These are phyloP conservation scores for Pionites leucogaster DNA, from an alignment of 2,113 vertebrate genomes.

Conservation along the genomic window DNA sequence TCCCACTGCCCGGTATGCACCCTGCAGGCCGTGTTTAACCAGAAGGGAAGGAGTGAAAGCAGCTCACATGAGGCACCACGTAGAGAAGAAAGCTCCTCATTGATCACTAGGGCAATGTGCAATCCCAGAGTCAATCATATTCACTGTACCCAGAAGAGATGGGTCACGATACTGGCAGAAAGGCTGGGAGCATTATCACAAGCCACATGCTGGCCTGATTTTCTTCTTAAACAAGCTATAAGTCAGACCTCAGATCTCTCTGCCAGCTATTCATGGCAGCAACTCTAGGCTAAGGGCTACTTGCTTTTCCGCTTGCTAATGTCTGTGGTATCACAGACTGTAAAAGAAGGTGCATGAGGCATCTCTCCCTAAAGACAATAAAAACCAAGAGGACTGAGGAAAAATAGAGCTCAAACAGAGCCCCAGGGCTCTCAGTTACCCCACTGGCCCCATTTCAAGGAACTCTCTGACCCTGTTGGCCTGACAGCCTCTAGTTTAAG, in stretches of 20 bases:
- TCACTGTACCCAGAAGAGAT: background rate
- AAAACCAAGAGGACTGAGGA: background rate
- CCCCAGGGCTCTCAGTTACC: background rate
- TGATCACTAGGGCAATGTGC: background rate
- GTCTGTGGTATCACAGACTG: background rate
- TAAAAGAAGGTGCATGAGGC: background rate
- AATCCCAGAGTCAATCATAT: background rate
- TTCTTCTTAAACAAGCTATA: background rate
- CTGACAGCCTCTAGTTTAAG: background rate
- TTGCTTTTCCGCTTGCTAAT: background rate
- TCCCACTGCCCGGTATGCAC: accelerated
- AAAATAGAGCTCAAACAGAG: background rate
- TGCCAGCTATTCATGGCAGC: background rate
- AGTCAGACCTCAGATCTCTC: background rate
- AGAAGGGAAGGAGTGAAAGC: background rate
- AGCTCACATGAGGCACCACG: background rate
- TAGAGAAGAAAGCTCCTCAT: background rate
- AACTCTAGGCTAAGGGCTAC: background rate
- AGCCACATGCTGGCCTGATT: background rate
- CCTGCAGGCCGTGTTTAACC: background rate
- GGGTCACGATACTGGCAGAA: background rate
- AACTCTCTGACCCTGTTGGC: background rate
- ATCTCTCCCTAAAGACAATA: background rate
- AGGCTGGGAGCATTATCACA: background rate
- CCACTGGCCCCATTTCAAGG: background rate